phyloP scores from a whole-genome alignment of 2,888 invertebrate species.

The Halictus quadricinctus region DNA sequence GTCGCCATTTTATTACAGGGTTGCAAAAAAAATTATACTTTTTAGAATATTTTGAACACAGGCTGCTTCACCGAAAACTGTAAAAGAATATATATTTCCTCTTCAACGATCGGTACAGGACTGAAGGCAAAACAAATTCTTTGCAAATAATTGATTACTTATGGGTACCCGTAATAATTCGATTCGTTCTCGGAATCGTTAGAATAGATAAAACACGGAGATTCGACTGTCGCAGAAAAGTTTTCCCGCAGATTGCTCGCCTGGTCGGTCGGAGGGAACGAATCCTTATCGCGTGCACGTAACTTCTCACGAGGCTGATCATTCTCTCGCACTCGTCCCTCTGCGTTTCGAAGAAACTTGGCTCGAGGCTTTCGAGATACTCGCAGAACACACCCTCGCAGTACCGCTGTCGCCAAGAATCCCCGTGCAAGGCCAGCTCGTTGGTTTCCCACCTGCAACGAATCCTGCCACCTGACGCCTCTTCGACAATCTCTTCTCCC shows the following conservation, averaged over 20 bases:
- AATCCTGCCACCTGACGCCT: not conserved
- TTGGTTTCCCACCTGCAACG: constrained; percentile 73
- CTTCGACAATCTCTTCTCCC: not conserved
- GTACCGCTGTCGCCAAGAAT: constrained; percentile 79
- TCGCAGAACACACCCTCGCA: constrained; percentile 80
- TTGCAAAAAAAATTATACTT: no score
- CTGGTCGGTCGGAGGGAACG: constrained; percentile 73
- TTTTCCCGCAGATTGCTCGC: constrained; percentile 54
- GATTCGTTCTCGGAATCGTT: not conserved
- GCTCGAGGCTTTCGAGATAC: constrained; percentile 75
- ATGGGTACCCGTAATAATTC: not conserved
- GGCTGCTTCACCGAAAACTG: no score
- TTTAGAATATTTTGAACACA: no score
- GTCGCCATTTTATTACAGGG: no score
- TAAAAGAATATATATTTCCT: no score
- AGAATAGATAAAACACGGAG: not conserved
- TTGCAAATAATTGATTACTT: no score
- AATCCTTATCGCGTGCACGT: constrained; percentile 70
- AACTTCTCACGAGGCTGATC: constrained; percentile 66
- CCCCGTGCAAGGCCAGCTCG: constrained; percentile 70
- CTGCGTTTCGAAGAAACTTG: constrained; percentile 69
- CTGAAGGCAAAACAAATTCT: no score
- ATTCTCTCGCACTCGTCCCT: constrained; percentile 68
- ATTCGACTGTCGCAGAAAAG: not conserved
- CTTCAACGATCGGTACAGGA: no score